Conservation (phyloP, 2,888 invertebrate genomes). For the Petrophora chlorosata region DNA sequence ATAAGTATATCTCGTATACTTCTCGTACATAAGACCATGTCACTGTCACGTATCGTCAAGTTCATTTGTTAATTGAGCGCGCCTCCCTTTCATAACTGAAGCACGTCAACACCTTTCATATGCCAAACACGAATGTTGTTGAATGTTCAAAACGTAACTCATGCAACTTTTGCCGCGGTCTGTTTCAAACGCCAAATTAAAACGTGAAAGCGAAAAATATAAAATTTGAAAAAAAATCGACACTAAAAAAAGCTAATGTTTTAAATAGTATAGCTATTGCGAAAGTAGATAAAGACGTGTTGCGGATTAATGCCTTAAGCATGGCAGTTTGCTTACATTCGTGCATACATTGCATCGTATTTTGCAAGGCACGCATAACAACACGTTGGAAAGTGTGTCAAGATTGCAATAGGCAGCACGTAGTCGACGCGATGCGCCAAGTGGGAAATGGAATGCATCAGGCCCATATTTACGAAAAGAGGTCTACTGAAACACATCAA, state of each 20-base stretch:
- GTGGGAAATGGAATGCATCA: constrained; percentile 65
- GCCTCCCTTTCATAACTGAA: constrained; percentile 36
- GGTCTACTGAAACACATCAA: constrained; percentile 42
- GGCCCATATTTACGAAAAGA: constrained; percentile 55
- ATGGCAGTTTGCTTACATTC: constrained; percentile 39
- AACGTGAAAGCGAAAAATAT: constrained; percentile 24
- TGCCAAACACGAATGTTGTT: constrained; percentile 33
- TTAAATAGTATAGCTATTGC: constrained; percentile 20
- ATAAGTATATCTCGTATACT: too few relatives aligned
- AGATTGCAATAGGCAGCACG: constrained; percentile 72
- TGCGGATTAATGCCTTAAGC: constrained; percentile 41
- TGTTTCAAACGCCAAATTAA: constrained; percentile 33
- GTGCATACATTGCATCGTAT: constrained; percentile 66
- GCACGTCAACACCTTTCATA: constrained; percentile 36
- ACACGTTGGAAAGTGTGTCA: constrained; percentile 81
- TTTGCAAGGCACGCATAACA: constrained; percentile 78
- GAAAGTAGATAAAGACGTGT: constrained; percentile 38
- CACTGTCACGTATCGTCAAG: constrained; percentile 40
- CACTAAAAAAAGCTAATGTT: too few relatives aligned
- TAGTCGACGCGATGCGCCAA: constrained; percentile 61
- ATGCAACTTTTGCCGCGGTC: constrained; percentile 30
- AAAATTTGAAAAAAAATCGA: constrained; percentile 17
- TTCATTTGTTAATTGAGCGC: constrained; percentile 53
- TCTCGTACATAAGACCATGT: constrained; percentile 16
- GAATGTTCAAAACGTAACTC: constrained; percentile 30